Evolutionary conservation across 2,797 vertebrate genomes (phyloP), one percentile per base, ranked within the genome.

Genomic region (Vireo griseus): DNA sequence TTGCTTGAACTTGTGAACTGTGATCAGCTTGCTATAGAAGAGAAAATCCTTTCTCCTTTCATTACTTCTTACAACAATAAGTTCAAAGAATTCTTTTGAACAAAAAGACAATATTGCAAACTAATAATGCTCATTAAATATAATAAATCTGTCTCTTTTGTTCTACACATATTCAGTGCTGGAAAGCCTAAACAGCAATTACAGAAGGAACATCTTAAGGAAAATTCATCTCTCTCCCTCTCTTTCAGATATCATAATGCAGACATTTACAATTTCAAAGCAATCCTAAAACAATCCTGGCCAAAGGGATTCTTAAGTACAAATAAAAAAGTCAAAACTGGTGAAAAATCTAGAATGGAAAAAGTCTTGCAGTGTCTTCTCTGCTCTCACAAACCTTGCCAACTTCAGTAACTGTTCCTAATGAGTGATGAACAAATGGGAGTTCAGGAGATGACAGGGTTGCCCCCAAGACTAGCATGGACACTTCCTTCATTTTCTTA

Each of bases 1-100:
- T 25, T 72, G 78, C 71, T 73, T 96, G 94, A 97, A 92, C 95
- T 90, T 90, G 72, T 96, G 94, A 96, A 95, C 95, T 88, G 82
- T 77, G 78, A 78, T 83, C 51, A 62, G 51, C 65, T 77, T 35
- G 69, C 87, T 48, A 72, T 45, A 77, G 78, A 88, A 92, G 61
- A 88, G 59, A 73, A 94, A 86, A 79, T 48, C 45, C 72, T n/a
- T 92, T 94, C 68, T 80, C 65, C 54, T 58, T 95, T 63, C 75
- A 75, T 42, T 90, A 54, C 61, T 91, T 94, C 67, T 95, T 86
- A 45, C 63, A 94, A 92, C 24, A 92, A 13, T 57, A 90, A 10
- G 5, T 69, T 93, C 66, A 69, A 91, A 91, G 62, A 55, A 55
- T 54, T 93, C 82, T 77, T 90, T 80, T 52, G 61, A 76, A 89